Evolutionary conservation across 2,113 vertebrate species (phyloP), one percentile per base, ranked within the genome.

Genomic region (Datnioides undecimradiatus): DNA sequence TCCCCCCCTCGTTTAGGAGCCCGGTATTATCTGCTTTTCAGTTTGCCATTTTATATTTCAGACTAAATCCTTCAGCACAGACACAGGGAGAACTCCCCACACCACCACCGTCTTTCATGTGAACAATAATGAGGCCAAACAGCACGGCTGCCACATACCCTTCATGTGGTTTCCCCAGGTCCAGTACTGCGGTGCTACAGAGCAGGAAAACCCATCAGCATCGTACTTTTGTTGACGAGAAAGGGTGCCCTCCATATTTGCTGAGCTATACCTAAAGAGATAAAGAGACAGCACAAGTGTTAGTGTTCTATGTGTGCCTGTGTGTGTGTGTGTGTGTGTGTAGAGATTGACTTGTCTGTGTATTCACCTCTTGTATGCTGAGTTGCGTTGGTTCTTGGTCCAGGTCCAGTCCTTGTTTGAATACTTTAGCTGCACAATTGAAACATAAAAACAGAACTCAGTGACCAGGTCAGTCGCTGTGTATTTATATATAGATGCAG

Each of bases 301-400:
- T 21, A 13, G 29, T 49, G 2, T 17, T 21, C 5, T 75, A 9
- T 29, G 2, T 34, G 27, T 43, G 19, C 4, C 10, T 36, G 23
- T 58, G n/a, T 3, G 23, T 25, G 13, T 60, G 17, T 10, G 34
- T 40, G n/a, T 62, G 34, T 41, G 3, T n/a, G 34, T 12, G 48
- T 41, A 6, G 14, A 3, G 12, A 21, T 31, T 23, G 40, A 8
- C 3, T 29, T 14, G 16, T 16, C 21, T 46, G 9, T 33, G 21
- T 0, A n/a, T 25, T 88, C 88, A 97, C 96, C 96, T 96, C 88
- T 96, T 97, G 81, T 97, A 91, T 9, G 90, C 81, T 29, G 92
- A 93, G 74, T 91, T 86, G 4, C 86, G 83, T 69, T 96, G 95
- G 2, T 79, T 91, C 62, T 94, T 94, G 4, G 94, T 91, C 83